A percentile compares a stretch with the other conserved stretches of the same genome.
Evolutionary conservation across 2,888 invertebrate genomes (phyloP).

Genomic region (Fragum sueziense): DNA sequence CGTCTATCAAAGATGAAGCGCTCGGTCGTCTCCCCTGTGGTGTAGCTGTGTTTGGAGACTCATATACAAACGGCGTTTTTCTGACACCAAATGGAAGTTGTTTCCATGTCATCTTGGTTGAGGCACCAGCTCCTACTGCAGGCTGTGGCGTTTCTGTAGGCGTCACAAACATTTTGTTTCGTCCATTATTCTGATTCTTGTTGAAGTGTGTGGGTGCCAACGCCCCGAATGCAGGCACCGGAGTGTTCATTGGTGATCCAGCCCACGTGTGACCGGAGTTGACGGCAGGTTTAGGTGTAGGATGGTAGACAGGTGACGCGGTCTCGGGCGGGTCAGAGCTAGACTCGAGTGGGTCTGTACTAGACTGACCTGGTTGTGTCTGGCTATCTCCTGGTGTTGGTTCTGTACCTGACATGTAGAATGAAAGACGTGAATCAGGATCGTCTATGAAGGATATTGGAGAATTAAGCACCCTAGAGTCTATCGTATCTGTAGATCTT

Average conservation of each 20-base stretch:
- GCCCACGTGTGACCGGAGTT: not conserved
- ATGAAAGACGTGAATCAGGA: not conserved
- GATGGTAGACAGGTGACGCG: not conserved
- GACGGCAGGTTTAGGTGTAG: not conserved
- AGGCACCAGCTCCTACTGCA: not conserved
- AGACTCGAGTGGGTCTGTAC: not conserved
- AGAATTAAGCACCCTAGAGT: slow-evolving; percentile 38
- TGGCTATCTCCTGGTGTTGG: slow-evolving; percentile 3
- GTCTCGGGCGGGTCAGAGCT: not conserved
- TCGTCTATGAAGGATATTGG: slow-evolving; percentile 41
- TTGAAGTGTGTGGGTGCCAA: slow-evolving; percentile 2
- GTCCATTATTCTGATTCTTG: not conserved
- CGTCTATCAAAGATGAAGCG: too few species aligned
- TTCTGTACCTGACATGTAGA: not conserved
- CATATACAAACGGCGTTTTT: too few species aligned
- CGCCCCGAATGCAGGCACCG: not conserved
- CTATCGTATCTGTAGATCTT: slow-evolving; percentile 25
- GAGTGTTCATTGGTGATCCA: not conserved
- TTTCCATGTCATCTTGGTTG: not conserved
- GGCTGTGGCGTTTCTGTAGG: slow-evolving; percentile 4
- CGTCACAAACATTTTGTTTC: not conserved
- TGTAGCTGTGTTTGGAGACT: not conserved
- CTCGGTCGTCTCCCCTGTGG: not conserved
- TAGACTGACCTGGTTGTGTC: not conserved
- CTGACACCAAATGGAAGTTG: not conserved